phyloP scores from a whole-genome alignment of 2,113 vertebrate genomes.

The Bubo scandiacus region DNA sequence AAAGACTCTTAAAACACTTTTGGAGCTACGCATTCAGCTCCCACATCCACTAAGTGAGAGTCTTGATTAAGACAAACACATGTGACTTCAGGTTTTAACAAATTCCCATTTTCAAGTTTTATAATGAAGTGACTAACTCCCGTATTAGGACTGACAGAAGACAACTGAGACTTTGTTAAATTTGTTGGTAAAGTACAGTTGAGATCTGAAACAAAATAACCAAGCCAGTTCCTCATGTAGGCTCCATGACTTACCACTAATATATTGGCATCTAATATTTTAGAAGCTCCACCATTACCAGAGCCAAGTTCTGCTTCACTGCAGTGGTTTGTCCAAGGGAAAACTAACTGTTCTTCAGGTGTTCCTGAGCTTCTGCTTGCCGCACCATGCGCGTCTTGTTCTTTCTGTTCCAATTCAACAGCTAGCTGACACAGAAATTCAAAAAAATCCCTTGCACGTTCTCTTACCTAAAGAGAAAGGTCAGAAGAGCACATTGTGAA shows the following conservation, averaged over 20 bases:
- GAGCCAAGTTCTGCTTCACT: neutral
- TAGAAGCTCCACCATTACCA: neutral
- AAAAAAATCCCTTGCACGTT: constrained; percentile 88
- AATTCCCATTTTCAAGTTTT: constrained; percentile 65
- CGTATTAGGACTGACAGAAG: constrained; percentile 89
- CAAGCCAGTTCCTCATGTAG: constrained; percentile 86
- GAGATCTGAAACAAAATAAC: constrained; percentile 86
- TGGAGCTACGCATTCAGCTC: constrained; percentile 33
- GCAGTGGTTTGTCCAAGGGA: constrained; percentile 25
- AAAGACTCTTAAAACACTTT: constrained; percentile 25
- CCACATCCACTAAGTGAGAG: constrained; percentile 77
- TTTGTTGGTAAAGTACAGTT: constrained; percentile 77
- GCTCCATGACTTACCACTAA: constrained; percentile 92
- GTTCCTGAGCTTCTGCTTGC: constrained; percentile 10
- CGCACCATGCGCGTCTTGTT: neutral
- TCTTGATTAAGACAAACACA: constrained; percentile 89
- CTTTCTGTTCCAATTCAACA: constrained; percentile 52
- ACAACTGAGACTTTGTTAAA: constrained; percentile 77
- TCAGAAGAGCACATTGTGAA: neutral
- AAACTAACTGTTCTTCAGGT: constrained; percentile 31
- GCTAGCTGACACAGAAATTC: constrained; percentile 82
- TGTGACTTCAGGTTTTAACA: constrained; percentile 53
- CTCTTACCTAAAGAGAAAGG: constrained; percentile 78
- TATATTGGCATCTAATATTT: constrained; percentile 68
- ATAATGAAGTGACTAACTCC: constrained; percentile 89